Evolutionary conservation across 2,888 invertebrate species (phyloP), one percentile per base, ranked within the genome.

Genomic region (Rhodophaea formosa): DNA sequence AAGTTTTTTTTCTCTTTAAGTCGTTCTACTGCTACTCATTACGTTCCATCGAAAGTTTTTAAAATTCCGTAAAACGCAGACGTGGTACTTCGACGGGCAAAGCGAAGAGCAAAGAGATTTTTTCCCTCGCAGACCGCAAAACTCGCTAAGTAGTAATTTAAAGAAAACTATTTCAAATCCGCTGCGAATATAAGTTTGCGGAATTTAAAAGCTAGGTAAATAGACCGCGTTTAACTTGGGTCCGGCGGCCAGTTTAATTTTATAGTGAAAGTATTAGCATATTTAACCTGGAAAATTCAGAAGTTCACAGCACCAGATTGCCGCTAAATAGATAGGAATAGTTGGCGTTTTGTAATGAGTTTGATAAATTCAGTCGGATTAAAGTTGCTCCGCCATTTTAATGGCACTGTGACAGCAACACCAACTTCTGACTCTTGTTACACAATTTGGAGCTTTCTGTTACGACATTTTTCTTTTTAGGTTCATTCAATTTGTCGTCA

Each of bases 21-120:
- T 39, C 39, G 39, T 39, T n/a, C 29, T 43, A 47, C 56, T 39
- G 1, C 29, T 43, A 47, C 56, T 61, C 54, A 54, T 61, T 59
- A 59, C 59, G 35, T 17, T 12, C 10, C 35, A 58, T 58, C 51
- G 54, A 60, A 62, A 60, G 55, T 57, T 59, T 57, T 57, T 58
- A 52, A 47, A 57, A 60, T 57, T 56, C 58, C 56, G 51, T 52
- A 57, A 59, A 60, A 57, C 58, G 54, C 57, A 49, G 44, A 59
- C 32, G 44, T 53, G 30, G 47, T 35, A 44, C 51, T 39, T 14
- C 45, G 30, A 51, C 42, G 23, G 23, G 16, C 14, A 44, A 44
- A 54, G 45, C 44, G 16, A 14, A 35, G 44, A 54, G 45, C 53
- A 42, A 44, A 43, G 15, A 44, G 29, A 16, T 15, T 32, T 45